Evolutionary conservation across 2,113 vertebrate genomes (phyloP).

Genomic region (Lota lota): DNA sequence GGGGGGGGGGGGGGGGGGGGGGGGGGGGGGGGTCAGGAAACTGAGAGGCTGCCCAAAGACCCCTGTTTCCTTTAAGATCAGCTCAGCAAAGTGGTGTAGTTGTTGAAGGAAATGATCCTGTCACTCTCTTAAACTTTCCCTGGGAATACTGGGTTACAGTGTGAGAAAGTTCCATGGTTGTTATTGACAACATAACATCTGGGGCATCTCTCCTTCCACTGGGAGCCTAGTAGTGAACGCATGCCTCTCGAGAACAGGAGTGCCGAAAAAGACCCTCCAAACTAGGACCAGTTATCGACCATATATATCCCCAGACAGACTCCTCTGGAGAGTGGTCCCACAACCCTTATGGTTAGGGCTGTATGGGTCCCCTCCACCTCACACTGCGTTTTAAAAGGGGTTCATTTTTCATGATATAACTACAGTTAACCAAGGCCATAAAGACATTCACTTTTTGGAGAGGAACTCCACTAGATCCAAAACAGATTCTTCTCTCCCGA

Average conservation of each 20-base stretch:
- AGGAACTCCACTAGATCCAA: conserved; percentile 38
- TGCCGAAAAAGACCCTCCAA: no score
- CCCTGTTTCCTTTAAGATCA: conserved; percentile 36
- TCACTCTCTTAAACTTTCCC: conserved; percentile 58
- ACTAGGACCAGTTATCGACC: no score
- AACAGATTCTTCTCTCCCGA: conserved; percentile 36
- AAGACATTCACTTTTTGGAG: conserved; percentile 37
- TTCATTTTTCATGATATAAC: conserved; percentile 48
- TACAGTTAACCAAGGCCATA: conserved; percentile 44
- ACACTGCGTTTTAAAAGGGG: conserved; percentile 22
- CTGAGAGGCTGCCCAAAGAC: conserved; percentile 14
- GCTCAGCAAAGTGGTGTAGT: conserved; percentile 60
- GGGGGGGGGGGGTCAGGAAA: no score
- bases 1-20: no score
- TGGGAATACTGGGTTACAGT: conserved; percentile 77
- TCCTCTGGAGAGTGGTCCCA: no score
- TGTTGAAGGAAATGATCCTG: conserved; percentile 64
- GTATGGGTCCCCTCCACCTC: conserved; percentile 4
- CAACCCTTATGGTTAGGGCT: no score
- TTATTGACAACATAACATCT: conserved; percentile 57
- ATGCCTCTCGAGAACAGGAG: not conserved
- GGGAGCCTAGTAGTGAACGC: conserved; percentile 30
- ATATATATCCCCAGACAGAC: no score
- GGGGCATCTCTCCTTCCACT: conserved; percentile 41
- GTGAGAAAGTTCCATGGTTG: conserved; percentile 68